A percentile compares a stretch with the other conserved stretches of the same genome.
Evolutionary conservation across 1,140 invertebrate genomes (phyloP).

Genomic region (Copidosoma floridanum): DNA sequence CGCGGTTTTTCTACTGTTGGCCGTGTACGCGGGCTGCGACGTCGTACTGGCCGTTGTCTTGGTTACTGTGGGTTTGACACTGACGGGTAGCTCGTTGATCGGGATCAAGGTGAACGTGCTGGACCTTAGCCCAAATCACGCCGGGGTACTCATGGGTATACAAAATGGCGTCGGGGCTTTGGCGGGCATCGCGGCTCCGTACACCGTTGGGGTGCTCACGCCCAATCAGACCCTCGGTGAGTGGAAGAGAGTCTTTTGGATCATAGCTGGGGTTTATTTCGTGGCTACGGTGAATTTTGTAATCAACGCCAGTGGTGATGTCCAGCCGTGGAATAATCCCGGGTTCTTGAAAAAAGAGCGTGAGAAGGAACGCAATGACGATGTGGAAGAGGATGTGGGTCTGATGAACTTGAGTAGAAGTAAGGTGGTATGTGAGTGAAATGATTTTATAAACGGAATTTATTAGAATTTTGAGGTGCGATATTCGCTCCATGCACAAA

Average conservation of each 20-base stretch:
- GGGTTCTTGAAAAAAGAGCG: too few relatives aligned
- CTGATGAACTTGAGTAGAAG: too few relatives aligned
- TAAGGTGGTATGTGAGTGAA: too few relatives aligned
- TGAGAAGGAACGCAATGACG: neutral
- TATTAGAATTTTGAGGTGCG: too few relatives aligned
- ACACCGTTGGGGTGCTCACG: slow-evolving; percentile 65
- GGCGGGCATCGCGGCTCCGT: slow-evolving; percentile 65
- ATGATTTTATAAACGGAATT: too few relatives aligned
- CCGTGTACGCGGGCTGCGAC: slow-evolving; percentile 16
- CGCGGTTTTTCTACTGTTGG: neutral
- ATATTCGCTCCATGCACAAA: too few relatives aligned
- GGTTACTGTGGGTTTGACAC: slow-evolving; percentile 68
- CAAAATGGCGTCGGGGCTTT: slow-evolving; percentile 64
- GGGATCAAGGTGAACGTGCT: slow-evolving; percentile 70
- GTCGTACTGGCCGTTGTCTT: slow-evolving; percentile 57
- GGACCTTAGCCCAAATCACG: slow-evolving; percentile 69
- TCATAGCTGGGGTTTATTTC: neutral
- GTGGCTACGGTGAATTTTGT: slow-evolving; percentile 3
- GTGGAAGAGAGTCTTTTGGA: slow-evolving; percentile 23
- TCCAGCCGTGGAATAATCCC: slow-evolving; percentile 23
- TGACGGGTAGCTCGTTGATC: slow-evolving; percentile 71
- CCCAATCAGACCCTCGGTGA: slow-evolving; percentile 19
- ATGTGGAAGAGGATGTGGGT: neutral
- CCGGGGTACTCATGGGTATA: slow-evolving; percentile 66
- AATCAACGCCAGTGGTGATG: slow-evolving; percentile 13